These are phyloP conservation scores for Dryobates pubescens DNA, from an alignment of 2,797 vertebrate genomes.

Conservation along the genomic window DNA sequence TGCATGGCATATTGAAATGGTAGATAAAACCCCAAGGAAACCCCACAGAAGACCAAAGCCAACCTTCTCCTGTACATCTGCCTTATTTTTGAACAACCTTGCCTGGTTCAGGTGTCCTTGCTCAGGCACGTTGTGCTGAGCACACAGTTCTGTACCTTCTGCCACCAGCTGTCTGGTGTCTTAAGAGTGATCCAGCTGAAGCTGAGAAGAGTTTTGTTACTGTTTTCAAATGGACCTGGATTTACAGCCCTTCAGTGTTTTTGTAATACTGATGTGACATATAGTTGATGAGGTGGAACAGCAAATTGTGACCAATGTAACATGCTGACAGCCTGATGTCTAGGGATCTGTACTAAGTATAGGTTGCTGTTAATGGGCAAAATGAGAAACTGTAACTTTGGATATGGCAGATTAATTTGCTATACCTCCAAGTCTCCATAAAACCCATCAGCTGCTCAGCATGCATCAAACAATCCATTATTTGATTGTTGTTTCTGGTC, in stretches of 20 bases:
- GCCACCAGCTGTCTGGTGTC: background rate
- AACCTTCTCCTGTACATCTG: too few relatives aligned
- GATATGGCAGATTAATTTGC: background rate
- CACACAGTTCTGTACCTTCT: background rate
- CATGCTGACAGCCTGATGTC: background rate
- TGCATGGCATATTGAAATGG: background rate
- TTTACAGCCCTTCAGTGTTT: background rate
- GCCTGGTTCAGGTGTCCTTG: background rate
- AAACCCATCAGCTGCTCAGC: background rate
- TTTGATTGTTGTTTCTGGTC: background rate
- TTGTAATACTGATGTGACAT: background rate
- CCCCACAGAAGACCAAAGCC: background rate
- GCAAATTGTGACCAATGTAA: background rate
- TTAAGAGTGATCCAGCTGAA: background rate
- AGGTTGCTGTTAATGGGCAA: background rate
- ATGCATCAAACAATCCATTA: background rate
- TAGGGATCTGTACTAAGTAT: background rate
- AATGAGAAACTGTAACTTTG: background rate
- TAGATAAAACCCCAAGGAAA: background rate
- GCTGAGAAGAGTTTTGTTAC: background rate
- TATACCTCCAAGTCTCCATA: background rate
- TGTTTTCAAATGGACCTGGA: background rate
- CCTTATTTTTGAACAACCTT: background rate
- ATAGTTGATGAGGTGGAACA: background rate
- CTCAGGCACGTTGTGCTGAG: background rate